Evolutionary conservation across 2,888 invertebrate genomes (phyloP), one percentile per base, ranked within the genome.

Genomic region (Spodoptera exigua): DNA sequence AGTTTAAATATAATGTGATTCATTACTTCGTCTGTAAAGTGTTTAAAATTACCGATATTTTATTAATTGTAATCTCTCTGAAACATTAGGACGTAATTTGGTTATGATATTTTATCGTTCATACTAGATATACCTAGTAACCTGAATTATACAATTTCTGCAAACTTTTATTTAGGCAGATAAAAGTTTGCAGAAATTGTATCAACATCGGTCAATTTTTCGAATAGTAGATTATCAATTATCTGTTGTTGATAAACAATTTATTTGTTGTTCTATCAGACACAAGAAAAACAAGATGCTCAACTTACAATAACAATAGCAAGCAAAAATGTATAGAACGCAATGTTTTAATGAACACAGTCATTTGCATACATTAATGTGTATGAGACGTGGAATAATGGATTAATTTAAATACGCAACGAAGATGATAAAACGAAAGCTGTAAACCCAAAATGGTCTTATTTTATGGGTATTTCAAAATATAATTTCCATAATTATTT

Each of bases 341-440:
- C 11, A 44, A 59, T 35, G 18, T 54, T 46, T 43, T 55, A 51
- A 69, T 70, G 27, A 47, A 44, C 27, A 17, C 39, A 47, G 9
- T 37, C 21, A 41, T 60, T 59, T 52, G 40, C 52, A 64, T 70
- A 36, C 10, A 44, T 51, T 54, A 51, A 51, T 43, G 48, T 45
- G 12, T 16, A 18, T 4, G 40, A 36, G 44, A 21, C 34, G 44
- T 44, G 43, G 34, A 52, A 52, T 39, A 58, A 44, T 66, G 37
- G 27, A 39, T 46, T 43, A 13, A 55, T 54, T 51, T 43, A 34
- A 39, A 55, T 52, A 39, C 17, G 37, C 32, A 18, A 34, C 44
- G 12, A 18, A 17, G 5, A 21, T 39, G 1, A 34, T 35, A 39
- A 58, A 65, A 35, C 27, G 12, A 27, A n/a, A 27, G 12, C 13